Percentiles rank a stretch among this genome's conserved stretches.
These are phyloP conservation scores for Onthophagus sagittarius DNA, from an alignment of 2,888 invertebrate species.

Conservation along the genomic window DNA sequence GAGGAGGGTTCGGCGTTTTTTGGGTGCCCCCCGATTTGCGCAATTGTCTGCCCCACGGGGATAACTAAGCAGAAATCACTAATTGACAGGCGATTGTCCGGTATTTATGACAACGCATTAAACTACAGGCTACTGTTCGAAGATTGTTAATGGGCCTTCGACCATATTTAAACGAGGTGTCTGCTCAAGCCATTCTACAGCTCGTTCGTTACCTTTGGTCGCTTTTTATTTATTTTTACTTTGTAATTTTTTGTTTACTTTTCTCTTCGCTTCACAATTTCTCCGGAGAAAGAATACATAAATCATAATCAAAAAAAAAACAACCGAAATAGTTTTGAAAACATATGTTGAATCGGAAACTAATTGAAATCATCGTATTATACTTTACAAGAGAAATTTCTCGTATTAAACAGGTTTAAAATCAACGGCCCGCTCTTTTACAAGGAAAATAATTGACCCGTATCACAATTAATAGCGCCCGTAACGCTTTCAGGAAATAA, in stretches of 20 bases:
- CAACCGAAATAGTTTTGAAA: too few species aligned
- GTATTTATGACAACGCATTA: constrained; percentile 11
- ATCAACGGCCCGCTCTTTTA: not conserved
- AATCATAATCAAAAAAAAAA: too few species aligned
- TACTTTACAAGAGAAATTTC: too few species aligned
- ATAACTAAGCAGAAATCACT: constrained; percentile 4
- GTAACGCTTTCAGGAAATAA: not conserved
- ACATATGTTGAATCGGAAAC: too few species aligned
- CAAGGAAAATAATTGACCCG: not conserved
- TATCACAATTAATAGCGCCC: not conserved
- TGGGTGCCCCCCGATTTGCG: constrained; percentile 1
- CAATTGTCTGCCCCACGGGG: constrained; percentile 1
- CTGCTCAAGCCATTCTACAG: not conserved
- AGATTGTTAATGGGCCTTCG: constrained; percentile 6
- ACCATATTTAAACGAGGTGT: not conserved
- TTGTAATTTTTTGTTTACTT: not conserved
- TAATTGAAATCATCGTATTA: too few species aligned
- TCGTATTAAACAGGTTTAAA: not conserved
- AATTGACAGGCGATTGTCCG: constrained; percentile 11
- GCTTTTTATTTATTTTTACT: not conserved
- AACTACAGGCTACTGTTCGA: constrained; percentile 8
- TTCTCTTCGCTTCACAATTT: too few species aligned
- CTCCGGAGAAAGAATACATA: too few species aligned
- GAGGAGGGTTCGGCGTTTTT: not conserved
- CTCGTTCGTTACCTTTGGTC: not conserved